phyloP scores from a whole-genome alignment of 1,140 invertebrate genomes.

The Homarus americanus region DNA sequence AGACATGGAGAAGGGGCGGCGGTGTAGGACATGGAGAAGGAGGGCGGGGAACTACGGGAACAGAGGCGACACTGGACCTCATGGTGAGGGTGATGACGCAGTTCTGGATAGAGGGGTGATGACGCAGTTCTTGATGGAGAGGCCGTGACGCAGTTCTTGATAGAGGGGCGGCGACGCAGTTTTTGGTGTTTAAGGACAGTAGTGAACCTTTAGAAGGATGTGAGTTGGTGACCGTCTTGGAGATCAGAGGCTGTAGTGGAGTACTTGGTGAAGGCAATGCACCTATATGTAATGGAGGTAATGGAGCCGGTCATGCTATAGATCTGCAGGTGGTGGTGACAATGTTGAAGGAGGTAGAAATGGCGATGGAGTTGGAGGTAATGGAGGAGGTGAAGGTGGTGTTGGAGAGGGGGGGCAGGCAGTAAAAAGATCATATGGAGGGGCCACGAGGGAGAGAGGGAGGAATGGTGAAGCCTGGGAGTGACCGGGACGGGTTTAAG shows the following conservation, averaged over 20 bases:
- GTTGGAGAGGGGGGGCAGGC: background rate
- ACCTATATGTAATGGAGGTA: background rate
- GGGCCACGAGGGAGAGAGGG: background rate
- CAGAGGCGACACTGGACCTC: background rate
- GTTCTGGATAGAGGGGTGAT: background rate
- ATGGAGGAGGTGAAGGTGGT: background rate
- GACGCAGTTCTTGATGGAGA: background rate
- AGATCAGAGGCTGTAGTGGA: no score
- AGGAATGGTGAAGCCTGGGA: background rate
- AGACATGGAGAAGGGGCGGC: background rate
- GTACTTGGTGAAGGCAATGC: background rate
- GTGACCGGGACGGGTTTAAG: constrained; percentile 25
- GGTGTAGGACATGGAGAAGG: background rate
- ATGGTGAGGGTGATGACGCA: background rate
- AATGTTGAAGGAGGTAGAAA: background rate
- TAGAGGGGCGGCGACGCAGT: no score
- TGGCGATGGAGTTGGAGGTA: background rate
- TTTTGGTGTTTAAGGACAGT: no score
- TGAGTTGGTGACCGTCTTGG: no score
- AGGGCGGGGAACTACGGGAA: background rate
- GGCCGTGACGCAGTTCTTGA: background rate
- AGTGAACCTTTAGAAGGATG: no score
- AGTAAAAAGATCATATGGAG: background rate
- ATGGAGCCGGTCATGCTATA: background rate
- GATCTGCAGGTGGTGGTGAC: background rate